A percentile compares a stretch with the other conserved stretches of the same genome.
These are phyloP conservation scores for Trematomus bernacchii DNA, from an alignment of 2,797 vertebrate species.

Conservation along the genomic window DNA sequence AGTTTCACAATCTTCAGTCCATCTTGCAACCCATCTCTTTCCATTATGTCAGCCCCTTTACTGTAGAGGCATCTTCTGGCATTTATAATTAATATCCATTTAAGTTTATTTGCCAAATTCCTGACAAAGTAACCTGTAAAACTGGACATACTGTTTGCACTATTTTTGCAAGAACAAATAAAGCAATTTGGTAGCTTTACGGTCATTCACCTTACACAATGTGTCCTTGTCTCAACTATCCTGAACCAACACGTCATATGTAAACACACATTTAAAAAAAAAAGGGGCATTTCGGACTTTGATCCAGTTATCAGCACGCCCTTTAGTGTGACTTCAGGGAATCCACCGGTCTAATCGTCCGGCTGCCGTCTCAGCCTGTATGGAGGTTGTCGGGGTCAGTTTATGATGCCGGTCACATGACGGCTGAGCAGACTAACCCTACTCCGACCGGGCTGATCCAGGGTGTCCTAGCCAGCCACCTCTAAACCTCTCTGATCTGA, in stretches of 20 bases:
- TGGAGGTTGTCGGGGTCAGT: constrained; percentile 30
- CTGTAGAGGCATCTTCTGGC: neutral
- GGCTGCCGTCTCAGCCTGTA: neutral
- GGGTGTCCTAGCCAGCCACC: constrained; percentile 34
- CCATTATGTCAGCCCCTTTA: too few relatives aligned
- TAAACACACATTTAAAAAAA: constrained; percentile 7
- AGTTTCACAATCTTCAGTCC: neutral
- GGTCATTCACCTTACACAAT: constrained; percentile 10
- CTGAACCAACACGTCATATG: neutral
- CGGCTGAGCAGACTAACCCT: constrained; percentile 54
- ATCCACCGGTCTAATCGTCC: neutral
- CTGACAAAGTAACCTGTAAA: neutral
- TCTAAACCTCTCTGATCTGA: constrained; percentile 65
- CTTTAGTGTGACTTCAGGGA: neutral
- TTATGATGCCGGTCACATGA: constrained; percentile 59
- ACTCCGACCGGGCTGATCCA: constrained; percentile 43
- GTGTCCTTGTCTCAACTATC: neutral
- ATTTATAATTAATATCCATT: neutral
- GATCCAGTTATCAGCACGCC: neutral
- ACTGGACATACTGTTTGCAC: neutral
- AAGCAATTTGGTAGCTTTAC: neutral
- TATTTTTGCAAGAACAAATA: neutral
- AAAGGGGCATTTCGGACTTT: constrained; percentile 4
- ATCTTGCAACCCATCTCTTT: neutral
- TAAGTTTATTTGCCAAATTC: neutral